A percentile compares a stretch with the other conserved stretches of the same genome.
Conservation (phyloP, 2,113 vertebrate species). For the Anas platyrhynchos region DNA sequence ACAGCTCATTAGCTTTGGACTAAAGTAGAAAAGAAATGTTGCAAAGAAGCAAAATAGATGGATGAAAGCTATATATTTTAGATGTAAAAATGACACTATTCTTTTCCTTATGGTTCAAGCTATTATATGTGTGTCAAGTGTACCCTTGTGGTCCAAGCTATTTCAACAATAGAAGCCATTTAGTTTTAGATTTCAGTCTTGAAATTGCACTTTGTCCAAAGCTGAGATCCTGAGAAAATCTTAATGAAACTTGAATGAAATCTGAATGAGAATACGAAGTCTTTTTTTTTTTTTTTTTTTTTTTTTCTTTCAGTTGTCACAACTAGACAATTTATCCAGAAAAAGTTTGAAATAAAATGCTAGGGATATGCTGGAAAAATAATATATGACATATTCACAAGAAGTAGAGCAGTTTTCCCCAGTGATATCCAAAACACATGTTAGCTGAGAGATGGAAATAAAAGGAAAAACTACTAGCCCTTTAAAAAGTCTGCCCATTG, state of each 20-base stretch:
- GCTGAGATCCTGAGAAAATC: neutral
- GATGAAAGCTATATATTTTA: neutral
- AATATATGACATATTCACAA: neutral
- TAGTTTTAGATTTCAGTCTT: neutral
- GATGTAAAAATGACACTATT: neutral
- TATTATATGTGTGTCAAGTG: neutral
- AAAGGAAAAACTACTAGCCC: neutral
- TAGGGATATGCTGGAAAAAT: neutral
- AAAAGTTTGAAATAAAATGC: neutral
- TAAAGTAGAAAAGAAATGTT: neutral
- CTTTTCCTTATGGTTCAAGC: neutral
- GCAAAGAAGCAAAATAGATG: neutral
- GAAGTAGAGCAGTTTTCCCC: neutral
- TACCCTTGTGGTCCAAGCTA: neutral
- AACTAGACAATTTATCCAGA: neutral
- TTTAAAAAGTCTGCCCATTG: neutral
- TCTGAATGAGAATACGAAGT: neutral
- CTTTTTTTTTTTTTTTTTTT: rapidly evolving
- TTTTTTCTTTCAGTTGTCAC: neutral
- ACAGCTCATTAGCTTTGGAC: neutral
- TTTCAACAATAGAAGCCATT: neutral
- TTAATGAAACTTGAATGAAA: neutral
- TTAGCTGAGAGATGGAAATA: neutral
- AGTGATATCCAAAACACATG: neutral
- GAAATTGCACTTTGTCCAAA: neutral